Conservation (phyloP, 2,797 vertebrate species). For the Vireo griseus region DNA sequence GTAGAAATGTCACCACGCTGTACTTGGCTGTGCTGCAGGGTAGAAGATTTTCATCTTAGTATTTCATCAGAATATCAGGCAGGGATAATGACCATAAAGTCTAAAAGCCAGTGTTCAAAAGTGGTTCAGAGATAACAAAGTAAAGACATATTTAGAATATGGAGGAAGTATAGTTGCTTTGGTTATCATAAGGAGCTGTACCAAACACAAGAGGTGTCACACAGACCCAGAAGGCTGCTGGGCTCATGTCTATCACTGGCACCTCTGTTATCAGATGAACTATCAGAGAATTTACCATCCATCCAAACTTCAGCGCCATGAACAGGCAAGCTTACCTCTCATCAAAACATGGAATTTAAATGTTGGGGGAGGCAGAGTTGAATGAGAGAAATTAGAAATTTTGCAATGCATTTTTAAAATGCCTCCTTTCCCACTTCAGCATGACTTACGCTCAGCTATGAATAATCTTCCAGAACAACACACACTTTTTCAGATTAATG, state of each 20-base stretch:
- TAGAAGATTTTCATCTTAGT: neutral
- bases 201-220: neutral
- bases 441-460: rapidly evolving
- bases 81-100: neutral
- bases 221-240: neutral
- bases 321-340: neutral
- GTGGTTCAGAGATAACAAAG: neutral
- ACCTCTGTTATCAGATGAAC: neutral
- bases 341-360: neutral
- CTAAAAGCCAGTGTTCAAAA: neutral
- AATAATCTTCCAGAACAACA: neutral
- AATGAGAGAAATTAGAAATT: neutral
- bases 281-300: neutral
- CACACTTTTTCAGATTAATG: neutral
- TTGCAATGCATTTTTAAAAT: neutral
- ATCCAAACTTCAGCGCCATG: neutral
- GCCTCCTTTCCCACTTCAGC: neutral
- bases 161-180: neutral
- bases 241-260: neutral
- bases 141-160: neutral
- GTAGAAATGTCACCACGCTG: constrained; percentile 95
- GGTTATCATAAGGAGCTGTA: neutral
- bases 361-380: neutral
- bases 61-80: neutral
- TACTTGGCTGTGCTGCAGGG: constrained; percentile 93